Base-by-base conservation (phyloP, 2,113 vertebrate species). In the Serranochromis macrocephalus region DNA sequence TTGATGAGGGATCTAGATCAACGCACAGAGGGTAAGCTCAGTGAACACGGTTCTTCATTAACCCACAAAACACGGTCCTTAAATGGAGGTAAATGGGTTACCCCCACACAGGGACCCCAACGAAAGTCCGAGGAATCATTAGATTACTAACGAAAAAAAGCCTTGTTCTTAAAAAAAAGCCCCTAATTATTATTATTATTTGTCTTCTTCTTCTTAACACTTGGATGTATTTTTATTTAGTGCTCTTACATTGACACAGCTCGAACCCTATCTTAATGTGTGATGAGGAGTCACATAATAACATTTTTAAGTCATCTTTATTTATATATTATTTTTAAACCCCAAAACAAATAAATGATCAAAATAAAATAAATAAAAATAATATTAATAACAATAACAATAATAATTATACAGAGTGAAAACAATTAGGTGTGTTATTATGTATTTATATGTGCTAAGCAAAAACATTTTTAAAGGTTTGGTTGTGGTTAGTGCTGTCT, bases 1-100 rank as follows among this genome's bases (percentile, higher is more conserved):
- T 96, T 99, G 82, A 99, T 99, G 98, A 95, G 98, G 58, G 98
- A 99, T 84, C 94, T 99, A 68, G 98, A 99, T 93, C 98, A 98
- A 93, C 97, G 98, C 91, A 99, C 98, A 16, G 98, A 99, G 94
- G 98, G 98, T 99, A 92, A 66, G 96, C 75, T 26, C 9, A 45
- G 42, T 54, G 24, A 63, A 13, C 66, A 31, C 7, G 4, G 53
- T 11, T 49, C 26, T 33, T 75, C 68, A 19, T 75, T 29, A 47
- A 47, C 40, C 24, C 14, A 29, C 16, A 75, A 75, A 75, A 75
- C 42, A 73, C 21, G 5, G 14, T 45, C 26, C 26, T 49, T 78
- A 45, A 45, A 73, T 73, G 24, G 71, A 68, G 71, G 71, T 49
- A 29, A 63, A 49, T 17, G 45, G 24, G 42, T 49, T 12, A 75